Evolutionary conservation across 2,888 invertebrate species (phyloP).

Genomic region (Microplitis manilae): DNA sequence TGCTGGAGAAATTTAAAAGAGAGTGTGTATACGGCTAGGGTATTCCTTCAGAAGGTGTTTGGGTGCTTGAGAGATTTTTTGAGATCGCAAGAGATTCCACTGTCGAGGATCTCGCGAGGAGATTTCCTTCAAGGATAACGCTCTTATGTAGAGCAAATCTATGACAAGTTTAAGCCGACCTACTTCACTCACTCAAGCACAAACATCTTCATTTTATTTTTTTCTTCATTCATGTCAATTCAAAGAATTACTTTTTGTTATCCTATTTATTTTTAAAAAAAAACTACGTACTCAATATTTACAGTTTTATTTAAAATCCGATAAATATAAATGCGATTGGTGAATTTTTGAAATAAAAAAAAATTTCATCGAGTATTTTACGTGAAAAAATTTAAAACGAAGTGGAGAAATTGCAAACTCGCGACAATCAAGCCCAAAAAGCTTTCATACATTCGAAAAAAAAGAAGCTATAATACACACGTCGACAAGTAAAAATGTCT

Average conservation of each 20-base stretch:
- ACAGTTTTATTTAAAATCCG: not conserved
- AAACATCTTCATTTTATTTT: not conserved
- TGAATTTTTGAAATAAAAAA: not conserved
- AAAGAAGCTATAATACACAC: slow-evolving; percentile 13
- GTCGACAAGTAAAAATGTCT: slow-evolving; percentile 42
- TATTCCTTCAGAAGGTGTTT: slow-evolving; percentile 4
- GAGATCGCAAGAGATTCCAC: slow-evolving; percentile 7
- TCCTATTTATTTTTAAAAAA: not conserved
- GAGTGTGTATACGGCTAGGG: not conserved
- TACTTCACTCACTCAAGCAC: not conserved
- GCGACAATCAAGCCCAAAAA: not conserved
- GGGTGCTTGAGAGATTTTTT: slow-evolving; percentile 7
- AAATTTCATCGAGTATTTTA: not conserved
- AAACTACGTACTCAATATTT: not conserved
- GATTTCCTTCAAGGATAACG: slow-evolving; percentile 3
- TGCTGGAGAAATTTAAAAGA: slow-evolving; percentile 14
- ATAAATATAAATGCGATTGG: not conserved
- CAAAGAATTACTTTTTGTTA: not conserved
- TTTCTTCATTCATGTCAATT: not conserved
- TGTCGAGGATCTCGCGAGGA: slow-evolving; percentile 17
- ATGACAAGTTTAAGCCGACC: slow-evolving; percentile 15
- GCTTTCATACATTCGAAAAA: not conserved
- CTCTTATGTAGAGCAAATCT: slow-evolving; percentile 11
- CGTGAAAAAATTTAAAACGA: not conserved
- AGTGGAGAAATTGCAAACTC: not conserved